phyloP scores from a whole-genome alignment of 2,888 invertebrate species.

The Tenthredo mesomela region DNA sequence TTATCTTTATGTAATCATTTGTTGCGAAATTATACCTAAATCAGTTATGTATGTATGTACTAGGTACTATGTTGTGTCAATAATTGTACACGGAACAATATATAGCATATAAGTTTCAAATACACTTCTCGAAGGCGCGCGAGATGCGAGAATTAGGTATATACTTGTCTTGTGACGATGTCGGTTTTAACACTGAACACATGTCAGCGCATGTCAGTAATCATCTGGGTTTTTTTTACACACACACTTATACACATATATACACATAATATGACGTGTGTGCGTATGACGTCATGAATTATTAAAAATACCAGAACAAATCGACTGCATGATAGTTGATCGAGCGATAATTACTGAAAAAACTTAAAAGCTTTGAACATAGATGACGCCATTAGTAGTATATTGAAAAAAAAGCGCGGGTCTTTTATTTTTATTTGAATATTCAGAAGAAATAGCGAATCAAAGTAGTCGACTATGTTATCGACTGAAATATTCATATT shows the following conservation, averaged over 20 bases:
- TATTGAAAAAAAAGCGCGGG: not conserved
- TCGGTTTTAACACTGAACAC: not conserved
- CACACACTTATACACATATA: not conserved
- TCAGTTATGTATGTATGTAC: not conserved
- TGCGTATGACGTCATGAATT: not conserved
- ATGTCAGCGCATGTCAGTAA: not conserved
- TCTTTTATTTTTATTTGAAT: not conserved
- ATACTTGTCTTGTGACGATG: not conserved
- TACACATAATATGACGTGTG: too few species aligned
- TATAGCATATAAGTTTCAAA: not conserved
- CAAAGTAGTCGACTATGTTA: too few species aligned
- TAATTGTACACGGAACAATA: not conserved
- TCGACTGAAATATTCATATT: too few species aligned
- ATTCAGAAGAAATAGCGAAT: not conserved
- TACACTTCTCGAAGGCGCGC: not conserved
- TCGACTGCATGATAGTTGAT: not conserved
- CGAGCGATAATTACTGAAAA: not conserved
- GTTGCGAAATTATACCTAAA: slow-evolving; percentile 10
- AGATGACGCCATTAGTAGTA: not conserved
- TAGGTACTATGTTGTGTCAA: not conserved
- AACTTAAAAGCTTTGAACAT: not conserved
- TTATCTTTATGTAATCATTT: not conserved
- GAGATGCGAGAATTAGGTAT: not conserved
- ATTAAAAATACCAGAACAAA: not conserved
- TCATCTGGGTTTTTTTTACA: not conserved